Percentiles rank a stretch among this genome's conserved stretches.
Conservation (phyloP, 2,113 vertebrate genomes). For the Tragulus kanchil region DNA sequence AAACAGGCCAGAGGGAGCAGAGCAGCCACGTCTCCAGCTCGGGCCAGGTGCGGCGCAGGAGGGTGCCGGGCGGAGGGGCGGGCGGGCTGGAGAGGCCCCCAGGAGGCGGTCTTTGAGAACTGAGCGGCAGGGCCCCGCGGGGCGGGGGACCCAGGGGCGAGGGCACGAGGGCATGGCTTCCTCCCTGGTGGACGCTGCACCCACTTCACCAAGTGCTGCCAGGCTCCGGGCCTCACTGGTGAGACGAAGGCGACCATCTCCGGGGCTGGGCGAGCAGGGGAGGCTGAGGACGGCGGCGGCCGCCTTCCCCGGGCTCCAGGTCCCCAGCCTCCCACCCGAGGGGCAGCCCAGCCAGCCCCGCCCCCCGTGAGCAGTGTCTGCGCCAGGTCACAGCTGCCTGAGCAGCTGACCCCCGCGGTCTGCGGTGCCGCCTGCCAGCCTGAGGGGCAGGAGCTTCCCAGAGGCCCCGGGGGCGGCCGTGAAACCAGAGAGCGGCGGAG, state of each 20-base stretch:
- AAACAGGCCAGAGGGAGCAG: not conserved
- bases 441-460: not conserved
- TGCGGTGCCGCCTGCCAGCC: not conserved
- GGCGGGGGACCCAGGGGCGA: rapidly evolving
- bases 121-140: not conserved
- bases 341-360: not conserved
- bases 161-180: not conserved
- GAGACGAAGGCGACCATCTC: not conserved
- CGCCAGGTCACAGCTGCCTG: not conserved
- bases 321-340: not conserved
- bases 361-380: not conserved
- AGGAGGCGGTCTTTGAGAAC: not conserved
- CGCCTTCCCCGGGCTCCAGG: not conserved
- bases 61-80: not conserved
- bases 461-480: not conserved
- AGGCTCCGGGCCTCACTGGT: not conserved
- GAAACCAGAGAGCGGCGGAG: not conserved
- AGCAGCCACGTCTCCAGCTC: too few species aligned
- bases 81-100: not conserved
- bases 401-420: not conserved
- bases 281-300: not conserved
- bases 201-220: not conserved
- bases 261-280: not conserved
- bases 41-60: not conserved
- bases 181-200: not conserved